These are phyloP conservation scores for Dicrurus megarhynchus DNA, from an alignment of 2,113 vertebrate species.

Conservation along the genomic window DNA sequence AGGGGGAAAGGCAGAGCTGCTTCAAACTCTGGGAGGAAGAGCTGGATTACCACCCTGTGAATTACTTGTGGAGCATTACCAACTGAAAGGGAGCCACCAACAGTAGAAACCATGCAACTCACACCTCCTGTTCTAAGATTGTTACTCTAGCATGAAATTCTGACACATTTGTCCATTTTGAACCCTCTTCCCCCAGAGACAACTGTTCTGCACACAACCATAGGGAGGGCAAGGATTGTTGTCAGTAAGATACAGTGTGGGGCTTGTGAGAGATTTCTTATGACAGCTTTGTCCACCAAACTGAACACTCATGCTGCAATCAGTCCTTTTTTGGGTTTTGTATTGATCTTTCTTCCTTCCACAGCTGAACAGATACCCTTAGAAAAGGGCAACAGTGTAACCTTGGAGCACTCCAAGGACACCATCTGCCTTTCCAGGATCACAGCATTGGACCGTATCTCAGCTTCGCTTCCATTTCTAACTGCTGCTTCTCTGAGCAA, in stretches of 20 bases:
- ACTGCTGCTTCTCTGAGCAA: fast-evolving
- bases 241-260: background rate
- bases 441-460: background rate
- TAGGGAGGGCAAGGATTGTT: background rate
- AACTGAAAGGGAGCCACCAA: background rate
- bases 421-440: background rate
- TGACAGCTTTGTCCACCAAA: background rate
- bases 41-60: background rate
- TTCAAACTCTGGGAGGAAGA: background rate
- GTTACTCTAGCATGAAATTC: background rate
- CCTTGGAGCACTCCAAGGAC: background rate
- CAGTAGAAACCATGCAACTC: background rate
- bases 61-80: background rate
- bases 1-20: background rate
- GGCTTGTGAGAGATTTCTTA: background rate
- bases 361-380: background rate
- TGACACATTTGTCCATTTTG: background rate
- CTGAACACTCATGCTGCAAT: background rate
- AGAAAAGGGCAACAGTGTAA: background rate
- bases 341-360: background rate
- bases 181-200: background rate
- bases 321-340: background rate
- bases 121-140: background rate
- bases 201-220: background rate
- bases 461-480: background rate